Base-by-base conservation (phyloP, 1,140 invertebrate species). In the Diuraphis noxia region DNA sequence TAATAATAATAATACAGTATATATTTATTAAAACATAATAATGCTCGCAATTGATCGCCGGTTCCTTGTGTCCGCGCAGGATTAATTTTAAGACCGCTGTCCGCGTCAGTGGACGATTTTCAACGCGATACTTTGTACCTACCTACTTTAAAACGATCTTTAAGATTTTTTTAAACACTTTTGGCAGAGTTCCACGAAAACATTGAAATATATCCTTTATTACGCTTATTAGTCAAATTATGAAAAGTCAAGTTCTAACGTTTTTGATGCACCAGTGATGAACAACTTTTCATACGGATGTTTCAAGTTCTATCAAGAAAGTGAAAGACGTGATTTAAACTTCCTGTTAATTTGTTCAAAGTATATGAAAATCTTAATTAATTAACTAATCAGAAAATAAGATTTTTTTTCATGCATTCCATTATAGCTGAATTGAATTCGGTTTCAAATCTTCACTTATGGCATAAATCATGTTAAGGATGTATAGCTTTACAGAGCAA, bases 211-310 rank as follows among this genome's bases (percentile, higher is more conserved):
- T 63, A 63, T 63, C 86, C 36, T 63, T 40, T 40, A 56, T 88
- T 88, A 79, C 77, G 77, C 63, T 91, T 91, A 91, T 91, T 91
- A 91, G 89, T 82, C 89, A 82, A 91, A 91, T 91, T 91, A 91
- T 30, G 43, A 91, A 91, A 82, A 82, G 43, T 81, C 13, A 9
- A 52, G 77, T 91, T 87, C 36, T 49, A 87, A 87, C 85, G 85
- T 52, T 87, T 87, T 40, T 21, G 82, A 36, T n/a, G 46, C 6
- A 46, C 34, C 41, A 6, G 46, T 17, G 43, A 87, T 36, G 46
- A 87, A 87, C 46, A 21, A 52, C 49, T 86, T 52, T 52, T 52
- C n/a, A 38, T 38, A 17, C 85, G 46, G 9, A 30, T 49, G 19
- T 49, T 49, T 34, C 46, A 36, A 23, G 85, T 87, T 23, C 56